These are phyloP conservation scores for Psilanteris sp. DNA, from an alignment of 1,140 invertebrate species.

Conservation along the genomic window DNA sequence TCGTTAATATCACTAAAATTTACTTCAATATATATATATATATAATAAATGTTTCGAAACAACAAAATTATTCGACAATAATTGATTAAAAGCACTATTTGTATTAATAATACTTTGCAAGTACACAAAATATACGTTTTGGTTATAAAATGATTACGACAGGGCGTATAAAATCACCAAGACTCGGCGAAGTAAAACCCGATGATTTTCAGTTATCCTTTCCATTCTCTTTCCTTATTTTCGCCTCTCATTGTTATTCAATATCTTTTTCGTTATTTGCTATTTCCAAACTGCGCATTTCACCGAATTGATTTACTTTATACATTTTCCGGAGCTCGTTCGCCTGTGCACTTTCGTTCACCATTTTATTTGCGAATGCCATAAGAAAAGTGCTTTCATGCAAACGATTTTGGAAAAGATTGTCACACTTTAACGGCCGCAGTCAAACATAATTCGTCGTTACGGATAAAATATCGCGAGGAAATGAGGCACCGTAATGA, in stretches of 20 bases:
- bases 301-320: slow-evolving; percentile 1
- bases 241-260: background rate
- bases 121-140: no score
- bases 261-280: no score
- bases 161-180: no score
- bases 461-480: slow-evolving; percentile 40
- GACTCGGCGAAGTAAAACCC: no score
- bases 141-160: no score
- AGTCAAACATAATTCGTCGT: slow-evolving; percentile 39
- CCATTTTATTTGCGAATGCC: slow-evolving; percentile 9
- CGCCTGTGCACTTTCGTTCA: background rate
- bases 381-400: slow-evolving; percentile 2
- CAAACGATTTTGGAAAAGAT: slow-evolving; percentile 3
- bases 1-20: no score
- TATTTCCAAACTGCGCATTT: slow-evolving; percentile 3
- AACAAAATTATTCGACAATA: no score
- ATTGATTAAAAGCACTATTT: no score
- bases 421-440: slow-evolving; percentile 14
- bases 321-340: background rate
- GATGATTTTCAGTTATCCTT: no score
- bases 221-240: background rate
- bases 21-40: no score
- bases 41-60: no score
- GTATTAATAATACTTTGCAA: no score
- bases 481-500: slow-evolving; percentile 54